A percentile compares a stretch with the other conserved stretches of the same genome.
Conservation (phyloP, 2,888 invertebrate genomes). For the Dorcus parallelipipedus region DNA sequence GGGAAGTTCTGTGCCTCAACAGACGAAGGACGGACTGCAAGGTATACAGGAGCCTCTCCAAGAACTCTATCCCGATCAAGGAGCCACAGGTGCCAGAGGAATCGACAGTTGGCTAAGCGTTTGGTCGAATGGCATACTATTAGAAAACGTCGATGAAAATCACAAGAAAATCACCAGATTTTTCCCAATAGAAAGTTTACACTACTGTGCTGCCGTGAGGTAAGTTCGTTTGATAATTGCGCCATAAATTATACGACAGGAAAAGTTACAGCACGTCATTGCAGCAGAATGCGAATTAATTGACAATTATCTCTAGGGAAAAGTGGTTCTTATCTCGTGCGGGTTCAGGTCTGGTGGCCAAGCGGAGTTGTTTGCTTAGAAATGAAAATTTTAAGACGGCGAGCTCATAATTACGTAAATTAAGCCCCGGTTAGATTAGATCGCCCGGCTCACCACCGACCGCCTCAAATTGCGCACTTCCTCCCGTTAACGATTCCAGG, state of each 20-base stretch:
- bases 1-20: conserved; percentile 93
- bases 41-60: conserved; percentile 96
- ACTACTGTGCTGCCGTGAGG: conserved; percentile 94
- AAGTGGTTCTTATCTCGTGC: no score
- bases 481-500: no score
- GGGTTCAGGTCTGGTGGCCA: no score
- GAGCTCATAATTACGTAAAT: no score
- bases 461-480: no score
- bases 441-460: no score
- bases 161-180: conserved; percentile 91
- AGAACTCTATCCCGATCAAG: conserved; percentile 93
- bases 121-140: conserved; percentile 91
- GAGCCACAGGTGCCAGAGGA: conserved; percentile 81
- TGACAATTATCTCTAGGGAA: no score
- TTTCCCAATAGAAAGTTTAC: conserved; percentile 92
- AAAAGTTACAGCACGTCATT: no score
- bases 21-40: conserved; percentile 95
- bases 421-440: no score
- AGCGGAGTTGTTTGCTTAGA: no score
- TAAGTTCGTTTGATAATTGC: conserved; percentile 55
- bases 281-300: no score
- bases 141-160: conserved; percentile 96
- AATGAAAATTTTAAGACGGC: no score
- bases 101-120: conserved; percentile 96
- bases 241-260: background rate